Base-by-base conservation (phyloP, 2,888 invertebrate genomes). In the Sphaerophoria taeniata region DNA sequence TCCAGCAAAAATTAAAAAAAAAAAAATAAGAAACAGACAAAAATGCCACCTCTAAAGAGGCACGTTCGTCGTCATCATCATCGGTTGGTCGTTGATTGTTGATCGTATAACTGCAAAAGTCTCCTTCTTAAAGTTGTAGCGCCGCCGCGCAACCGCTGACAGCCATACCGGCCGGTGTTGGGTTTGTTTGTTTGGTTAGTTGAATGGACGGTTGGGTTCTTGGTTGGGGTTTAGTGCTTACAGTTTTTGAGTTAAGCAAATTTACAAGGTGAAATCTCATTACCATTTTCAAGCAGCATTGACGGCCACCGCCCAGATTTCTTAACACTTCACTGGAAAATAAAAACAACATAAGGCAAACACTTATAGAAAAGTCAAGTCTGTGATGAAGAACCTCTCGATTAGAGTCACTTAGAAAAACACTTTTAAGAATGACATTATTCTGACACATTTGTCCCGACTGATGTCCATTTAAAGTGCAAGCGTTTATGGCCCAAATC, bases 221-320 rank as follows among this genome's bases (percentile, higher is more conserved):
- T 24, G 24, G 24, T 24, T 24, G 24, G 36, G 34, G 47, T 49
- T 36, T 51, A 31, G 67, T 49, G 36, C n/a, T 36, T 51, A 51
- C 36, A 51, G 16, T 65, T 33, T 74, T 69, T 73, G 47, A 65
- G 34, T 73, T 63, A 14, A 56, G 24, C 56, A 75, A 65, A 56
- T 72, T 78, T 78, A 84, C 83, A 84, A 83, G 78, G 83, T 51
- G 71, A 79, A 65, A 65, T 67, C 79, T 84, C 79, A 76, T 79
- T 79, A 79, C 75, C 65, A 84, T 84, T 75, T 67, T 56, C 69
- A 63, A 74, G 74, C 34, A 55, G 56, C 49, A 47, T 6, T 33
- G 53, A 61, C 70, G 69, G 78, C 84, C 84, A 84, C 84, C 84
- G 84, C 84, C 84, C 75, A 84, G 84, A 84, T 84, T 79, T 76